A percentile compares a stretch with the other conserved stretches of the same genome.
Evolutionary conservation across 1,140 invertebrate genomes (phyloP).

Genomic region (Latrodectus geometricus): DNA sequence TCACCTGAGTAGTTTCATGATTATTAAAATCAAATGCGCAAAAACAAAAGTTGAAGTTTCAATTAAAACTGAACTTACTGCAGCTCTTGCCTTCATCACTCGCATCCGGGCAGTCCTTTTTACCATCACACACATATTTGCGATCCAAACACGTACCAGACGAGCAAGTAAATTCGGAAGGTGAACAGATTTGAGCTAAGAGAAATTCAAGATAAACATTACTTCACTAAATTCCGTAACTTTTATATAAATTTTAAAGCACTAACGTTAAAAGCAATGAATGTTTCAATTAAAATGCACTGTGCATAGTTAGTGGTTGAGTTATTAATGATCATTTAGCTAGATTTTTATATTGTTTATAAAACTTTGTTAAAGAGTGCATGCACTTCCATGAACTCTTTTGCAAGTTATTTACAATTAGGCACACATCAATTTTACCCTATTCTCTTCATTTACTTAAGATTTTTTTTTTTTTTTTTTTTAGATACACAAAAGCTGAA

Average conservation of each 20-base stretch:
- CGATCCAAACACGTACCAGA: constrained; percentile 75
- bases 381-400: not conserved
- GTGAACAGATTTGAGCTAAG: not conserved
- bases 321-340: too few species aligned
- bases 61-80: constrained; percentile 67
- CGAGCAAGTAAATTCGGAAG: constrained; percentile 69
- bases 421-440: too few species aligned
- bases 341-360: too few species aligned
- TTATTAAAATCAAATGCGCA: not conserved
- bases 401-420: not conserved
- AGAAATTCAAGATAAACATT: not conserved
- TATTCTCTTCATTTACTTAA: too few species aligned
- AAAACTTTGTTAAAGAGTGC: not conserved
- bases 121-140: constrained; percentile 73
- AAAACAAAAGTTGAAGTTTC: not conserved
- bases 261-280: not conserved
- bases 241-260: not conserved
- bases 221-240: not conserved
- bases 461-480: too few species aligned
- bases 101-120: constrained; percentile 76
- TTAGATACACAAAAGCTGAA: too few species aligned
- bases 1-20: constrained; percentile 32
- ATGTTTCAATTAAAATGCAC: not conserved
- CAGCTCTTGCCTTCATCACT: constrained; percentile 76
- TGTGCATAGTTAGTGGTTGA: too few species aligned